These are phyloP conservation scores for Meloe dianella DNA, from an alignment of 2,888 invertebrate genomes.

Conservation along the genomic window DNA sequence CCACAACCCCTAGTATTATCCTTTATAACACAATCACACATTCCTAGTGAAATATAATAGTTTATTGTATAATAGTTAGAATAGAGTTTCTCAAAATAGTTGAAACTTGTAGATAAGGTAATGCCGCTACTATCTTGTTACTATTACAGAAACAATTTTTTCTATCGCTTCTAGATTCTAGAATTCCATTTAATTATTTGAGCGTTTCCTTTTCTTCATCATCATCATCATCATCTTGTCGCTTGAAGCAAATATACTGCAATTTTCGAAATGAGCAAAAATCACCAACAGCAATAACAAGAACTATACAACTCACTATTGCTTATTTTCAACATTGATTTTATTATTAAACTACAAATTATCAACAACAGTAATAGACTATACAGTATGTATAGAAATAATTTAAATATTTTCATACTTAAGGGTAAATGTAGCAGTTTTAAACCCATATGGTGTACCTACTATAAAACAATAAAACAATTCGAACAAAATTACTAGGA, in stretches of 20 bases:
- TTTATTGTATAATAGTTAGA: constrained; percentile 7
- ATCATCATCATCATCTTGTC: background rate
- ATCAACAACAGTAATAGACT: background rate
- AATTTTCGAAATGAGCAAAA: constrained; percentile 6
- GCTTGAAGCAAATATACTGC: background rate
- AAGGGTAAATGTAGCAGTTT: background rate
- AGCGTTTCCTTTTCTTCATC: background rate
- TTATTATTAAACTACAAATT: background rate
- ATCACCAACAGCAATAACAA: constrained; percentile 1
- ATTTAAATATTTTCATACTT: background rate
- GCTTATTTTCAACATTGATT: background rate
- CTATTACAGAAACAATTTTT: background rate
- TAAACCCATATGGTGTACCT: constrained; percentile 27
- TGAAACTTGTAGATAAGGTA: constrained; percentile 3
- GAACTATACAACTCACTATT: background rate
- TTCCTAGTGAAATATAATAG: constrained; percentile 12
- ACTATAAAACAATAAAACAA: constrained; percentile 43
- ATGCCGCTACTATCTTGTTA: background rate
- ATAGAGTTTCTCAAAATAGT: constrained; percentile 9
- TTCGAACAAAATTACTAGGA: constrained; percentile 35
- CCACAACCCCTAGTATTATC: constrained; percentile 14
- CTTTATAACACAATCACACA: constrained; percentile 12
- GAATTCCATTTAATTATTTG: constrained; percentile 4
- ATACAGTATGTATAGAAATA: background rate
- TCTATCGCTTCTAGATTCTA: background rate